These are phyloP conservation scores for Seira ritae DNA, from an alignment of 2,888 invertebrate species.

Conservation along the genomic window DNA sequence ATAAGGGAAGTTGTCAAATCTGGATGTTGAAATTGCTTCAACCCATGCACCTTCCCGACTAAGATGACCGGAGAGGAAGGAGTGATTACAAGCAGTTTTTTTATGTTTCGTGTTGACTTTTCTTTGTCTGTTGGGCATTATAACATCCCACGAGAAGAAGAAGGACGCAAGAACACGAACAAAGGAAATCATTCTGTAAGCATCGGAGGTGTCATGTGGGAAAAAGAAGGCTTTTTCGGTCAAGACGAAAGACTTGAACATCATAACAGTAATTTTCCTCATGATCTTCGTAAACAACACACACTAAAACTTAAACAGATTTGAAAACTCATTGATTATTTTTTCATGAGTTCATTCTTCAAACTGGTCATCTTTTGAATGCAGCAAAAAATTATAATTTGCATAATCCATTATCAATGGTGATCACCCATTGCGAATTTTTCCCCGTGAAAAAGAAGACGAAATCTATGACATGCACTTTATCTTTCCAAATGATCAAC, in stretches of 20 bases:
- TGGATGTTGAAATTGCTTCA: neutral
- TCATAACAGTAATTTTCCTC: slow-evolving; percentile 4
- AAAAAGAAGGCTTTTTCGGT: neutral
- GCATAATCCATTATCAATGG: slow-evolving; percentile 41
- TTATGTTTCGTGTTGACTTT: neutral
- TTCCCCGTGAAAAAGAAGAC: neutral
- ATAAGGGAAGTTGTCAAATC: neutral
- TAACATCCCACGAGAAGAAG: neutral
- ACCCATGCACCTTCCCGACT: neutral
- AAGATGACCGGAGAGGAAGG: neutral
- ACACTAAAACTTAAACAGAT: neutral
- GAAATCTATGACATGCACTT: slow-evolving; percentile 8
- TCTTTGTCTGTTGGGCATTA: neutral
- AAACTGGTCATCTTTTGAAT: neutral
- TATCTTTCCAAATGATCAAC: slow-evolving; percentile 29
- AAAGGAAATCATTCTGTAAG: neutral
- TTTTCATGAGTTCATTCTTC: slow-evolving; percentile 8
- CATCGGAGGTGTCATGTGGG: neutral
- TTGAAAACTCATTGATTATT: slow-evolving; percentile 3
- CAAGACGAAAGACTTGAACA: neutral
- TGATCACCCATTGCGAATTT: slow-evolving; percentile 33
- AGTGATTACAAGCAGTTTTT: neutral
- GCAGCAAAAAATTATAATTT: slow-evolving; percentile 22
- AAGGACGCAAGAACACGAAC: neutral
- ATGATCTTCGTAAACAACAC: neutral